Evolutionary conservation across 2,888 invertebrate genomes (phyloP), one percentile per base, ranked within the genome.

Genomic region (Orthosia incerta): DNA sequence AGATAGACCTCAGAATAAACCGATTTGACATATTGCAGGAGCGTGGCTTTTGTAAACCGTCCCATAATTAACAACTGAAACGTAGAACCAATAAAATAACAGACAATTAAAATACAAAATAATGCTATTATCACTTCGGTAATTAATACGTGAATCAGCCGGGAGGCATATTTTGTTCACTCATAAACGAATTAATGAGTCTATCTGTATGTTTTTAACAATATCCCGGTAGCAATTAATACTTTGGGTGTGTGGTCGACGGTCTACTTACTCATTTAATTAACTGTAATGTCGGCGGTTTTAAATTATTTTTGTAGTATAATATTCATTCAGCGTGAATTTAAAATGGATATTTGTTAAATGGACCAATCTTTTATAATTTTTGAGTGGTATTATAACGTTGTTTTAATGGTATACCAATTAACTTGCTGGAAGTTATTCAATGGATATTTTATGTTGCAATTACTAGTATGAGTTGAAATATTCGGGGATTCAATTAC

Each of bases 211-310:
- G 61, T 80, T 81, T 74, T 80, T 75, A 69, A 83, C 76, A 76
- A 77, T 74, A 65, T 71, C 26, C 69, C 16, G 60, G 70, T 62
- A 74, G 67, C 61, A 77, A 76, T 86, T 77, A 69, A 76, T 76
- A 76, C 50, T 67, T 48, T 9, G 71, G 51, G 64, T 74, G 57
- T 71, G 82, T 65, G 82, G 82, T 71, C 39, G 66, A 16, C 55
- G 31, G 50, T 59, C 56, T 66, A 71, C 59, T 66, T 66, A 76
- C 26, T 71, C 68, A 64, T 68, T 86, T 84, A 87, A 87, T 87
- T 86, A 83, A 80, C 75, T 83, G 71, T 76, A 77, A 83, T 81
- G 85, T 82, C 64, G 20, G 65, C 48, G 79, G 80, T 75, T 67
- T 77, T 48, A 55, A 72, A 79, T 78, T 65, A 72, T 78, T 74